Conservation (phyloP, 2,113 vertebrate species). For the Lates calcarifer region DNA sequence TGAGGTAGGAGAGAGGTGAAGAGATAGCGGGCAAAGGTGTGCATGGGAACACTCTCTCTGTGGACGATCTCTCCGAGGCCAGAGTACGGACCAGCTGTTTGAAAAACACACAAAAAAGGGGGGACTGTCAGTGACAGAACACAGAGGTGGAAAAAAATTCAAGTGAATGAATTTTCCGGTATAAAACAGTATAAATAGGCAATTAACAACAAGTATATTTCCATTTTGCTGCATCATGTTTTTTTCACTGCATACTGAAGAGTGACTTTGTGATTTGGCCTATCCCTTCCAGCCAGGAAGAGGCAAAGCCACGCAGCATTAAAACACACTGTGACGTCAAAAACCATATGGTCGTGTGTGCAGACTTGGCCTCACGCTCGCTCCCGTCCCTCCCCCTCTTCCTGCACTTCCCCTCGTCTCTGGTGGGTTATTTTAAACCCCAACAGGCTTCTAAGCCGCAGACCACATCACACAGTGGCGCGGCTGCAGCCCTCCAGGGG, state of each 20-base stretch:
- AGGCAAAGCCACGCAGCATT: conserved; percentile 65
- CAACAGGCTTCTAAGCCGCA: conserved; percentile 73
- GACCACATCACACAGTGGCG: conserved; percentile 80
- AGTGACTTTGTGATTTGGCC: conserved; percentile 30
- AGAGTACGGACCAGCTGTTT: conserved; percentile 95
- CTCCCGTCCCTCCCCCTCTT: conserved; percentile 61
- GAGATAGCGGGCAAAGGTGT: conserved; percentile 99
- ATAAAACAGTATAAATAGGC: background rate
- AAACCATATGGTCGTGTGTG: conserved; percentile 76
- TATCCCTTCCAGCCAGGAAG: conserved; percentile 37
- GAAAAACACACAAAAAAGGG: conserved; percentile 7
- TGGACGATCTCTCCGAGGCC: conserved; percentile 97
- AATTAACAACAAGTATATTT: background rate
- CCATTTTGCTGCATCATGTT: conserved; percentile 1
- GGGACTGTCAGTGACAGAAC: background rate
- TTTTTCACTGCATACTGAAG: conserved; percentile 3
- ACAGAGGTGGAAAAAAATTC: background rate
- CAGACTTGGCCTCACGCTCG: conserved; percentile 61
- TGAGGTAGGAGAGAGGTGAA: conserved; percentile 99
- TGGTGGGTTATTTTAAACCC: conserved; percentile 82
- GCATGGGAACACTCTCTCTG: conserved; percentile 99
- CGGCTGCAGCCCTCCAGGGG: conserved; percentile 71
- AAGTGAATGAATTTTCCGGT: background rate
- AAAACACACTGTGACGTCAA: conserved; percentile 72
- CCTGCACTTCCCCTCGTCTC: conserved; percentile 76